Conservation (phyloP, 2,888 invertebrate species). For the Diarsia brunnea region DNA sequence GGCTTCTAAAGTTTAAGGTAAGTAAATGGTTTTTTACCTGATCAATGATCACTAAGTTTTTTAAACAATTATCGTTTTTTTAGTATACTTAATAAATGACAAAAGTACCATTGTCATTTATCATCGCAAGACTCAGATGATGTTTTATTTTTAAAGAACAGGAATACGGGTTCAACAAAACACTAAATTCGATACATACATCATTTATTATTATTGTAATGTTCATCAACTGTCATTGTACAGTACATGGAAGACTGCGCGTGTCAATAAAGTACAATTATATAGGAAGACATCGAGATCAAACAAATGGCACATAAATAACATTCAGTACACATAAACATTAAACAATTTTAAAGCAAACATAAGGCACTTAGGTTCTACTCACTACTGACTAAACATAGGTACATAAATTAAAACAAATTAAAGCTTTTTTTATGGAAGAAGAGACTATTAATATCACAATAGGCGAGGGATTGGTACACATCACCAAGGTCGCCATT, state of each 20-base stretch:
- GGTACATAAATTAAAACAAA: constrained; percentile 83
- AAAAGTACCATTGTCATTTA: not conserved
- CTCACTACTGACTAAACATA: constrained; percentile 60
- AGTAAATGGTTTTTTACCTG: not conserved
- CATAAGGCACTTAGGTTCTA: constrained; percentile 66
- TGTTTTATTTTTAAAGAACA: not conserved
- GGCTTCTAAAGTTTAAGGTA: too few species aligned
- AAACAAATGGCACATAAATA: constrained; percentile 84
- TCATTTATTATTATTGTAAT: constrained; percentile 56
- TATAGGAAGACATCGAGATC: constrained; percentile 88
- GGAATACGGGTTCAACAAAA: constrained; percentile 13
- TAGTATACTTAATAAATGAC: too few species aligned
- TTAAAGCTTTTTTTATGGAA: constrained; percentile 90
- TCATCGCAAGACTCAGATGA: not conserved
- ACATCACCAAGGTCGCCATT: constrained; percentile 87
- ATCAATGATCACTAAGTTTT: not conserved
- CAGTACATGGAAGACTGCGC: constrained; percentile 60
- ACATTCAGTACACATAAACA: constrained; percentile 49
- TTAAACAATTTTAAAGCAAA: constrained; percentile 58
- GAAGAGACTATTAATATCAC: constrained; percentile 89
- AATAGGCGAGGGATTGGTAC: constrained; percentile 70
- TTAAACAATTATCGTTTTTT: not conserved
- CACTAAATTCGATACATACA: constrained; percentile 45
- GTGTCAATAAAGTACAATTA: constrained; percentile 61
- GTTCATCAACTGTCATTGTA: constrained; percentile 53